Base-by-base conservation (phyloP, 2,888 invertebrate species). In the Argyresthia goedartella region DNA sequence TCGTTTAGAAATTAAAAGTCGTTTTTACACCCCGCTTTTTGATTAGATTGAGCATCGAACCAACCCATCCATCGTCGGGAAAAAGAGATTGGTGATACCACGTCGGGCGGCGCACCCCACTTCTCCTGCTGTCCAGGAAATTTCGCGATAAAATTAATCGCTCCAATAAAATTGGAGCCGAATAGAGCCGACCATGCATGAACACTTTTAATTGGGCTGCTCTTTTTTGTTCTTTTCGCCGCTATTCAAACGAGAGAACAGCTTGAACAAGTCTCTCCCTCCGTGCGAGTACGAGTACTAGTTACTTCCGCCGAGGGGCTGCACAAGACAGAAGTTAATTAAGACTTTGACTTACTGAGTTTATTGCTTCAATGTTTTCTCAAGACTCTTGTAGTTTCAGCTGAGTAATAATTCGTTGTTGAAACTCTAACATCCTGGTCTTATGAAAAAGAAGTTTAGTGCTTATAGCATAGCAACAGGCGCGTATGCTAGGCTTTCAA, bases 111-210 rank as follows among this genome's bases (percentile, higher is more conserved):
- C 74, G 71, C 70, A 73, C 73, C 68, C 80, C 73, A 81, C 84
- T 82, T 76, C 80, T 81, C 80, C 71, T 78, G 79, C 80, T 81
- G 81, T 82, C 79, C 81, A 80, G 76, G 81, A 82, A 82, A 77
- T 81, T 84, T 81, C 68, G 77, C 80, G 81, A 84, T 85, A 81
- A 85, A 85, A 84, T 85, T 85, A 86, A 86, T 85, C 81, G 82
- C 76, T 77, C 73, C 84, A 76, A 84, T 82, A 85, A 85, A 85
- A 84, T 77, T 72, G 73, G 71, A 75, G 68, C 66, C 71, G 80
- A 81, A 81, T 77, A 78, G 80, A 78, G 66, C 70, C 69, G 71
- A 63, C 79, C 80, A 81, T 82, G 85, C 82, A 76, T 81, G 81
- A 84, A 82, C 76, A 82, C 74, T 81, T 84, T 85, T 84, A 86